Evolutionary conservation across 2,797 vertebrate species (phyloP), one percentile per base, ranked within the genome.

Genomic region (Spinibarbus caldwelli): DNA sequence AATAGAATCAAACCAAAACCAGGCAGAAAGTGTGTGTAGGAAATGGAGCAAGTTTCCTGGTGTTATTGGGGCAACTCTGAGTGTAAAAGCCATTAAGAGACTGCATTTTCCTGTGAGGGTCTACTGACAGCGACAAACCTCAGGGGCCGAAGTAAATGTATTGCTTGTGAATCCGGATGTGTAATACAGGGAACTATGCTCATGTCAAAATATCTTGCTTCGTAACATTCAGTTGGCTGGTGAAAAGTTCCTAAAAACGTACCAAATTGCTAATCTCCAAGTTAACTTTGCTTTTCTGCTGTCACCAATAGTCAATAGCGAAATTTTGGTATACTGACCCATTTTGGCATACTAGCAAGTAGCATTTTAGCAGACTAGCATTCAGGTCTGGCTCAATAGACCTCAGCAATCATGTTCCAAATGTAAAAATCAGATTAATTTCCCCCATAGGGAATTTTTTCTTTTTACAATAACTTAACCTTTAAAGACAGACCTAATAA

Each of bases 31-130:
- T 82, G 45, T 82, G 31, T 82, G 1, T 62, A 76, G 79, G 76
- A 87, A 86, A 87, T 87, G 64, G 52, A 80, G 31, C 26, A 71
- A 23, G 57, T 87, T 87, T 71, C 83, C 72, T 87, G 86, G 66
- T 26, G 54, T 84, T 78, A 87, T 81, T 87, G 57, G 66, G 31
- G 66, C 49, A 52, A 38, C 29, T 34, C 23, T 8, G 21, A 82
- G 72, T 64, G 85, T 82, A 64, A 86, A 88, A 75, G 47, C 84
- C 38, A 86, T 73, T 86, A 89, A 84, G 26, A 54, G 31, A 29
- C 78, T 38, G 21, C 26, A 5, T 80, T 82, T 89, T 85, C 78
- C 62, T 77, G 82, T 73, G 84, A 77, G 86, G 49, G 36, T 59
- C 67, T 82, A 21, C 82, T 45, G 59, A 54, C 57, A 29, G 78